These are phyloP conservation scores for Noctua pronuba DNA, from an alignment of 2,888 invertebrate genomes.

Conservation along the genomic window DNA sequence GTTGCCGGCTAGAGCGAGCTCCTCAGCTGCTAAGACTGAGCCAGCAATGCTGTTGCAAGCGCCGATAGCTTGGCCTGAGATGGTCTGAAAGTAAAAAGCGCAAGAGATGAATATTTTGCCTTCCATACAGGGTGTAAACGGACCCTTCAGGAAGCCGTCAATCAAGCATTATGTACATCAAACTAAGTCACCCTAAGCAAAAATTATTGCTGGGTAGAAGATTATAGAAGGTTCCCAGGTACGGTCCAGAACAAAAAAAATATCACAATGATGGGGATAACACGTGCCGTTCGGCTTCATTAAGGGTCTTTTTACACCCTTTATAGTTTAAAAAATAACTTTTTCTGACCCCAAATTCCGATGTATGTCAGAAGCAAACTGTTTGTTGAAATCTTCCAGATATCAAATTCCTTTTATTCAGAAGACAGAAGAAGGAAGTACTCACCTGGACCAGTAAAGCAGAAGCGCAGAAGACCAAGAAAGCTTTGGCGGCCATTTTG, in stretches of 20 bases:
- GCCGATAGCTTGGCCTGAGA: conserved; percentile 55
- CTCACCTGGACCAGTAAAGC: conserved; percentile 49
- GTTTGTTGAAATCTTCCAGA: neutral
- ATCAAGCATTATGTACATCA: too few species aligned
- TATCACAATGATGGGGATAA: too few species aligned
- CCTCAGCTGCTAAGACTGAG: conserved; percentile 48
- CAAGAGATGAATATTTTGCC: neutral
- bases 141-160: too few species aligned
- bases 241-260: too few species aligned
- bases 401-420: neutral
- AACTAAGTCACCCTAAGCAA: too few species aligned
- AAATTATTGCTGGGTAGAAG: too few species aligned
- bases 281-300: too few species aligned
- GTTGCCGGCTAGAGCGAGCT: conserved; percentile 50
- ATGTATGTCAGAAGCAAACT: too few species aligned
- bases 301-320: too few species aligned
- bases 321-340: neutral
- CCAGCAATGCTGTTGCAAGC: conserved; percentile 31
- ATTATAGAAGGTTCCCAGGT: too few species aligned
- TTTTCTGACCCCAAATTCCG: neutral
- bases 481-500: conserved; percentile 49
- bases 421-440: neutral
- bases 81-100: conserved; percentile 39
- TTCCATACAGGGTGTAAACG: too few species aligned
- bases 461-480: conserved; percentile 45